Evolutionary conservation across 2,113 vertebrate genomes (phyloP), one percentile per base, ranked within the genome.

Genomic region (Urocynchramus pylzowi): DNA sequence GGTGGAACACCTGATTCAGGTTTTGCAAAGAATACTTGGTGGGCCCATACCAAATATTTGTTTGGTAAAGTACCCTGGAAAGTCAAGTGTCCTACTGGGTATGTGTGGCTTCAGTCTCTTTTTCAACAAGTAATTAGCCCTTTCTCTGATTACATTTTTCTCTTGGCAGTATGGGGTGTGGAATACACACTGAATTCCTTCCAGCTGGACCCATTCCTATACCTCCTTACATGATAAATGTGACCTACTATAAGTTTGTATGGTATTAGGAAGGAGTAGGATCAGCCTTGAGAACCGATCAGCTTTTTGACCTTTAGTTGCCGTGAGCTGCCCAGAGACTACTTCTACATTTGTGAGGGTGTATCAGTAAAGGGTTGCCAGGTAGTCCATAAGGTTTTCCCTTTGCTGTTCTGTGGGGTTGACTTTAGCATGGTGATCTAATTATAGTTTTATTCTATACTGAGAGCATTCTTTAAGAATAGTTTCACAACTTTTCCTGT

Each of bases 101-200:
- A 50, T 10, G 15, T 23, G 19, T 24, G 31, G 15, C 10, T 70
- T 30, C 41, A 69, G 15, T 9, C 1, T 70, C 30, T n/a, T 30
- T 50, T 60, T 24, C 24, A 42, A 9, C 10, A 59, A 60, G 4
- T 70, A 70, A 35, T 70, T 35, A 50, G 7, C 24, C 9, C 11
- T 50, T 82, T 42, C 20, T 30, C 9, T 24, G 16, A 10, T 19
- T 30, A 16, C 7, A 24, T 60, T 50, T 59, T 30, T 52, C 13
- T 60, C 1, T 1, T 0, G 1, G 26, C 20, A 70, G 24, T 50
- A 50, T 16, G 7, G 6, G 12, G 3, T 13, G 6, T 82, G 16
- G 30, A 24, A 42, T 50, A 10, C 16, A 30, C 37, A 13, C 19
- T 30, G 30, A 70, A 70, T 50, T 70, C 35, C 37, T 42, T 60